Evolutionary conservation across 2,113 vertebrate species (phyloP).

Genomic region (Epinephelus moara): DNA sequence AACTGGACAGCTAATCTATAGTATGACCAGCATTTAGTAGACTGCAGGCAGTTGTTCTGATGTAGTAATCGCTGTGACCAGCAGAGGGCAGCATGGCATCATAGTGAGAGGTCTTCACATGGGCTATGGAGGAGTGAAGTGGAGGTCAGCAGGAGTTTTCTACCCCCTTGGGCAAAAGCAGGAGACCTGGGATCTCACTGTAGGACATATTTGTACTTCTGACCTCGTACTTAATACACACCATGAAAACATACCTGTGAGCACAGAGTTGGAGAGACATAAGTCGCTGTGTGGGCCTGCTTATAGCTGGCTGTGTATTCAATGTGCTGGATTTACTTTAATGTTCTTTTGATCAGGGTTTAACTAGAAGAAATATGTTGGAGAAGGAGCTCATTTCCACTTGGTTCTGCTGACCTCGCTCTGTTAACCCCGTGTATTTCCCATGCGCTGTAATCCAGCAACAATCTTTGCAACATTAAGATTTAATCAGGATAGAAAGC

Average conservation of each 20-base stretch:
- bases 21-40: neutral
- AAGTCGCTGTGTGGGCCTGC: constrained; percentile 30
- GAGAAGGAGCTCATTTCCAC: constrained; percentile 26
- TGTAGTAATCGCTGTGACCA: constrained; percentile 45
- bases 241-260: constrained; percentile 53
- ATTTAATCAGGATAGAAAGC: constrained; percentile 65
- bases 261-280: constrained; percentile 16
- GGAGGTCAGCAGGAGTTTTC: constrained; percentile 39
- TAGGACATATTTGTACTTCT: constrained; percentile 46
- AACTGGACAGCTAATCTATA: neutral
- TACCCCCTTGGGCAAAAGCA: constrained; percentile 1
- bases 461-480: constrained; percentile 51
- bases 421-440: constrained; percentile 36
- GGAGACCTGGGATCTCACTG: constrained; percentile 54
- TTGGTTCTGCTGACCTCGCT: constrained; percentile 23
- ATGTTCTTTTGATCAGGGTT: constrained; percentile 47
- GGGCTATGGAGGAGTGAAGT: constrained; percentile 28
- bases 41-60: neutral
- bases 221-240: constrained; percentile 42
- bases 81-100: constrained; percentile 74
- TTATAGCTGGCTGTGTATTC: constrained; percentile 33
- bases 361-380: constrained; percentile 45
- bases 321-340: constrained; percentile 27
- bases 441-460: constrained; percentile 53
- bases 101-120: neutral